phyloP scores from a whole-genome alignment of 2,797 vertebrate species.

The Phyllotis vaccarum region DNA sequence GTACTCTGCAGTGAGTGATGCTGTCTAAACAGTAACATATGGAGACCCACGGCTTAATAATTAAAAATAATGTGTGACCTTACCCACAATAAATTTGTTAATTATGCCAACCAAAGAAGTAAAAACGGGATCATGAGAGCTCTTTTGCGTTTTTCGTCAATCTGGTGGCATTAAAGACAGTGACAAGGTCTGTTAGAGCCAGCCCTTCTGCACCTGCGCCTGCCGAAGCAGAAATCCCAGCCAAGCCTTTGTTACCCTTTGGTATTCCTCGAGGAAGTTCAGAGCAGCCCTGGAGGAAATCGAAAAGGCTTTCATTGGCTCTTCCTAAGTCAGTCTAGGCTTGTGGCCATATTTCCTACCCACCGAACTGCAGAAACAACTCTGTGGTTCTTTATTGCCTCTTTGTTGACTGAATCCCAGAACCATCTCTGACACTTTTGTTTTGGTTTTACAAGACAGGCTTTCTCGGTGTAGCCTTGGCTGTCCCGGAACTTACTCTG shows the following conservation, averaged over 20 bases:
- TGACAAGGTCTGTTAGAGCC: conserved; percentile 77
- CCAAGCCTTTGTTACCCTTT: conserved; percentile 56
- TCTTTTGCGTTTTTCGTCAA: conserved; percentile 71
- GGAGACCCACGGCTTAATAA: conserved; percentile 62
- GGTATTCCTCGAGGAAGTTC: conserved; percentile 64
- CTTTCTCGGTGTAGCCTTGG: neutral
- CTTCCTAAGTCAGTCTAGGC: conserved; percentile 35
- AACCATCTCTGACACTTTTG: conserved; percentile 51
- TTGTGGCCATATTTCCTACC: neutral
- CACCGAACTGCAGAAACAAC: neutral
- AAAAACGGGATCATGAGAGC: conserved; percentile 66
- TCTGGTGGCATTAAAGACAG: conserved; percentile 82
- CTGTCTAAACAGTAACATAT: conserved; percentile 77
- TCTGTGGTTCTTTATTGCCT: conserved; percentile 39
- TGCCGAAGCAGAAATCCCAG: conserved; percentile 75
- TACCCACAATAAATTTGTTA: conserved; percentile 80
- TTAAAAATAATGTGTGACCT: conserved; percentile 82
- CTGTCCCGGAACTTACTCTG: neutral
- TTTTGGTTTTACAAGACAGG: neutral
- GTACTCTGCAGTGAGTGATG: conserved; percentile 62
- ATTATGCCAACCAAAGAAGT: conserved; percentile 76
- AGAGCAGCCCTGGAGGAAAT: conserved; percentile 39
- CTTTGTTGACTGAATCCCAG: neutral
- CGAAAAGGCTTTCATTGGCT: conserved; percentile 54
- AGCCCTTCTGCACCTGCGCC: conserved; percentile 75